Conservation (phyloP, 2,797 vertebrate genomes). For the Sarcoramphus papa region DNA sequence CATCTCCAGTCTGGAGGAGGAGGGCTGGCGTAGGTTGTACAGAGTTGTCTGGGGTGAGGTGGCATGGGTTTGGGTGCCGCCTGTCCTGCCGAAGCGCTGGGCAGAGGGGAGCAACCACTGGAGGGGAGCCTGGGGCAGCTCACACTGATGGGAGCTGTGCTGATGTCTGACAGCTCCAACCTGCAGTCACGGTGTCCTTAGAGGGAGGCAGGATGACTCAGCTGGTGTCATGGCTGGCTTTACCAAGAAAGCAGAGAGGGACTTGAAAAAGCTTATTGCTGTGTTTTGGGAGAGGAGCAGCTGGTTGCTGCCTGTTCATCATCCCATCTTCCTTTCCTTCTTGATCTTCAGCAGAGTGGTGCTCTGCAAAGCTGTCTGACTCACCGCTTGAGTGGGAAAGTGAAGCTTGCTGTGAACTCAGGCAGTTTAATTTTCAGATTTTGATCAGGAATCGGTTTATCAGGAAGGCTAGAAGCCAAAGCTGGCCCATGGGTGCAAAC, state of each 20-base stretch:
- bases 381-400: not conserved
- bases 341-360: not conserved
- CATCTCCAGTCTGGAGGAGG: not conserved
- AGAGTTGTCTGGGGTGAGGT: not conserved
- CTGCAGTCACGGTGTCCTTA: accelerated
- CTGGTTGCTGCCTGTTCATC: not conserved
- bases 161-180: not conserved
- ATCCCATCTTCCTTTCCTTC: not conserved
- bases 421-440: not conserved
- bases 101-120: not conserved
- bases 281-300: not conserved
- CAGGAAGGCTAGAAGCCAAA: not conserved
- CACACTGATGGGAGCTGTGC: not conserved
- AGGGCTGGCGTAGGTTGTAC: not conserved
- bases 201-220: not conserved
- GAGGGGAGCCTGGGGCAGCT: not conserved
- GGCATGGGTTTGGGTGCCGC: not conserved
- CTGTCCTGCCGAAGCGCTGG: not conserved
- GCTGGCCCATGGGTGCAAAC: not conserved
- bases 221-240: not conserved
- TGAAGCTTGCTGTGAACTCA: not conserved
- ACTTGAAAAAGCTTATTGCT: not conserved
- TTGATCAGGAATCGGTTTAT: not conserved
- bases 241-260: not conserved
- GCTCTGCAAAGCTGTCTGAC: not conserved